Conservation (phyloP, 2,888 invertebrate genomes). For the Plemyria rubiginata region DNA sequence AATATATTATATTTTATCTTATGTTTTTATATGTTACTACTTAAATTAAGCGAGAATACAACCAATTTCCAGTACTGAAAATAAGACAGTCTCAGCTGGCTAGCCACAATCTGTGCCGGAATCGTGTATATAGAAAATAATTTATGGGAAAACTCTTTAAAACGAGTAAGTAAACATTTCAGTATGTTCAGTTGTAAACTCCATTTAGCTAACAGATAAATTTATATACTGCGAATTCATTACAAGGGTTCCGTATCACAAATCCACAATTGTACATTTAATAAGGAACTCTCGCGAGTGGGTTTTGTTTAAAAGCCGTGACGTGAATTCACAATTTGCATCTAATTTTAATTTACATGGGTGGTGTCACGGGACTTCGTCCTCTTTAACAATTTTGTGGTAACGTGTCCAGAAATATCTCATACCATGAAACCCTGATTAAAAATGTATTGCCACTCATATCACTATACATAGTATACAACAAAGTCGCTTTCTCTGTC, state of each 20-base stretch:
- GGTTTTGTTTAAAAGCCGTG: conserved; percentile 53
- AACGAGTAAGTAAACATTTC: neutral
- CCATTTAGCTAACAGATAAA: neutral
- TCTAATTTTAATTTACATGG: conserved; percentile 38
- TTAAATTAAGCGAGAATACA: no score
- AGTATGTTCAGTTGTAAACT: neutral
- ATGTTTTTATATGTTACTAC: no score
- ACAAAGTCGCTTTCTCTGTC: no score
- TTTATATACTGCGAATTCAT: neutral
- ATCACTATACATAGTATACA: no score
- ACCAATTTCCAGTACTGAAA: no score
- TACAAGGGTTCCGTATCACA: conserved; percentile 4
- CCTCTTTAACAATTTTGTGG: conserved; percentile 29
- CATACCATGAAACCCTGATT: neutral
- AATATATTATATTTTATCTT: no score
- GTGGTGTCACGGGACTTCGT: conserved; percentile 45
- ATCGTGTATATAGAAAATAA: no score
- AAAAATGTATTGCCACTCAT: neutral
- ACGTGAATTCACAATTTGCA: conserved; percentile 62
- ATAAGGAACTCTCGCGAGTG: conserved; percentile 29
- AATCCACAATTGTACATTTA: conserved; percentile 4
- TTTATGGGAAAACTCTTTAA: neutral
- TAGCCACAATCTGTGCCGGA: no score
- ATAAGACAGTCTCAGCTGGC: no score
- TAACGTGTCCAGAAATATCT: conserved; percentile 11